Conservation (phyloP, 2,888 invertebrate genomes). For the Megastigmus dorsalis region DNA sequence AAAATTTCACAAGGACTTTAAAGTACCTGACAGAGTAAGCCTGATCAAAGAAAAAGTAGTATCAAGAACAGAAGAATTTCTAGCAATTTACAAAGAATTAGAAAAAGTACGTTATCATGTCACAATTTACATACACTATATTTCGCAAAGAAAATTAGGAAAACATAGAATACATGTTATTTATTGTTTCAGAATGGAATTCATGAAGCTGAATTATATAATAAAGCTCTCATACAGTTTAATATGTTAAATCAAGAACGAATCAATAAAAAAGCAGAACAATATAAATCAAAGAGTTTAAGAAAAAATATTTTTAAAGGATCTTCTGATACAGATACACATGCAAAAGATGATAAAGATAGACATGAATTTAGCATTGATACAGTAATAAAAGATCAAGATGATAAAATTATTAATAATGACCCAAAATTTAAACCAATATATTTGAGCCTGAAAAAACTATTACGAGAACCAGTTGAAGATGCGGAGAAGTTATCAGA, state of each 20-base stretch:
- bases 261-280: not conserved
- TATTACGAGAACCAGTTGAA: too few relatives aligned
- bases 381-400: too few relatives aligned
- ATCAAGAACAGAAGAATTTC: constrained; percentile 79
- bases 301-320: not conserved
- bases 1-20: constrained; percentile 80
- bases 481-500: too few relatives aligned
- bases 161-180: constrained; percentile 4
- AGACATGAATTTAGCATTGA: too few relatives aligned
- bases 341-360: too few relatives aligned
- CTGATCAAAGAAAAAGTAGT: constrained; percentile 77
- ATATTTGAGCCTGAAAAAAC: too few relatives aligned
- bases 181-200: constrained; percentile 55
- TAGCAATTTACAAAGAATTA: constrained; percentile 79
- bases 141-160: too few relatives aligned
- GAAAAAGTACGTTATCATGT: constrained; percentile 67
- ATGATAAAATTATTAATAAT: too few relatives aligned
- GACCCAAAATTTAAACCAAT: too few relatives aligned
- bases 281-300: not conserved
- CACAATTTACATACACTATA: not conserved
- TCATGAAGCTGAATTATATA: constrained; percentile 56
- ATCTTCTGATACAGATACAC: too few relatives aligned
- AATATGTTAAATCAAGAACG: not conserved
- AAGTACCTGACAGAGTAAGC: constrained; percentile 77
- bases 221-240: constrained; percentile 54